A percentile compares a stretch with the other conserved stretches of the same genome.
Evolutionary conservation across 2,113 vertebrate genomes (phyloP).

Genomic region (Neodon shergylaensis): DNA sequence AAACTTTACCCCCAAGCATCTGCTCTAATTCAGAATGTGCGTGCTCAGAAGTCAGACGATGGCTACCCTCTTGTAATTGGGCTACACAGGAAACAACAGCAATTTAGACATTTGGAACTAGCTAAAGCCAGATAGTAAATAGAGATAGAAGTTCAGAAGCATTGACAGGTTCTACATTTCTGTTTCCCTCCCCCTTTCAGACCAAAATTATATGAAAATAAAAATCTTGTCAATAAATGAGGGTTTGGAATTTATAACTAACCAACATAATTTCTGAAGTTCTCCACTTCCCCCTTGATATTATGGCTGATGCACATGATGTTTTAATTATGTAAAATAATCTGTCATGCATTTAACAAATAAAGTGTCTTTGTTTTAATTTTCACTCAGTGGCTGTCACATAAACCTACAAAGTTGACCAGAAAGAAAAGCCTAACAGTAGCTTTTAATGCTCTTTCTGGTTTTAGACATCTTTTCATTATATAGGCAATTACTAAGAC

Average conservation of each 20-base stretch:
- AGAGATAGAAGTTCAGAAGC: neutral
- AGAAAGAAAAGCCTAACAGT: neutral
- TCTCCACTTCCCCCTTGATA: neutral
- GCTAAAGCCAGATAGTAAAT: neutral
- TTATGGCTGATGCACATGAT: neutral
- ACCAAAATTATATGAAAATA: conserved; percentile 10
- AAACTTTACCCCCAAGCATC: neutral
- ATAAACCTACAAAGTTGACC: conserved; percentile 21
- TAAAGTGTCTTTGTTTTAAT: conserved; percentile 3
- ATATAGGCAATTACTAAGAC: neutral
- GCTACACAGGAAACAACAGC: neutral
- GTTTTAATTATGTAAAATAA: conserved; percentile 47
- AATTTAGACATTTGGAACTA: neutral
- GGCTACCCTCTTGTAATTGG: neutral
- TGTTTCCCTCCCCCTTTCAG: neutral
- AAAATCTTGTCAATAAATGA: neutral
- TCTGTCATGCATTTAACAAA: neutral
- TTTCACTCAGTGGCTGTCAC: neutral
- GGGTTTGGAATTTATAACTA: neutral
- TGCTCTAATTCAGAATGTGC: neutral
- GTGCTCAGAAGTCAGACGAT: neutral
- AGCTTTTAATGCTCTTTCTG: neutral
- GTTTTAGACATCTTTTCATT: conserved; percentile 41
- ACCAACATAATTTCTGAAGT: neutral
- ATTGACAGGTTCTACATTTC: neutral